Evolutionary conservation across 2,797 vertebrate species (phyloP).

Genomic region (Chaetophractus vellerosus): DNA sequence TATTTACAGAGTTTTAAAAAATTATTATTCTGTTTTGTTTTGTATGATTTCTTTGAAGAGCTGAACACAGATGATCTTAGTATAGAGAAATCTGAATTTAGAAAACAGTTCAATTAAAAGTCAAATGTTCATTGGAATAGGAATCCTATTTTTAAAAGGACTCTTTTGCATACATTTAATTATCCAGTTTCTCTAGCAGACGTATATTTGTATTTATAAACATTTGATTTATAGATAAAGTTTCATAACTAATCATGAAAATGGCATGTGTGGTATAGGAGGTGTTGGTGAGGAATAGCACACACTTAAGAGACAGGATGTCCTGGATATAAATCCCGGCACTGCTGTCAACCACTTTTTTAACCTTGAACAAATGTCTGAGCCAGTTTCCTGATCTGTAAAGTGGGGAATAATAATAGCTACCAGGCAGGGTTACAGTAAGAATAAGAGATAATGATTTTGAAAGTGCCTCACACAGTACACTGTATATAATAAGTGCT

Average conservation of each 20-base stretch:
- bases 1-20: slow-evolving; percentile 33
- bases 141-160: slow-evolving; percentile 22
- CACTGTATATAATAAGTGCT: not conserved
- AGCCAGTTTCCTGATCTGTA: slow-evolving; percentile 31
- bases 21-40: slow-evolving; percentile 42
- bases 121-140: not conserved
- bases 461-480: not conserved
- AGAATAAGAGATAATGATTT: not conserved
- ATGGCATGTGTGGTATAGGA: not conserved
- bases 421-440: not conserved
- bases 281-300: not conserved
- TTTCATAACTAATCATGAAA: slow-evolving; percentile 31
- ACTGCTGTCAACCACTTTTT: not conserved
- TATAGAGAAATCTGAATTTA: slow-evolving; percentile 42
- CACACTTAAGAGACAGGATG: not conserved
- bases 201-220: slow-evolving; percentile 24
- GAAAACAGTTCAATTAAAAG: slow-evolving; percentile 51
- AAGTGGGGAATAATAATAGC: not conserved
- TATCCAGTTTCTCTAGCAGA: slow-evolving; percentile 15
- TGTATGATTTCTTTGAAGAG: slow-evolving; percentile 49
- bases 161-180: slow-evolving; percentile 30
- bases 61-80: not conserved
- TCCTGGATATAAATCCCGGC: not conserved
- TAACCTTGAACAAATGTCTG: not conserved
- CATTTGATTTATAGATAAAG: slow-evolving; percentile 29